phyloP scores from a whole-genome alignment of 37 sponge, comb jelly and placozoan species.

The Crambe crambe region DNA sequence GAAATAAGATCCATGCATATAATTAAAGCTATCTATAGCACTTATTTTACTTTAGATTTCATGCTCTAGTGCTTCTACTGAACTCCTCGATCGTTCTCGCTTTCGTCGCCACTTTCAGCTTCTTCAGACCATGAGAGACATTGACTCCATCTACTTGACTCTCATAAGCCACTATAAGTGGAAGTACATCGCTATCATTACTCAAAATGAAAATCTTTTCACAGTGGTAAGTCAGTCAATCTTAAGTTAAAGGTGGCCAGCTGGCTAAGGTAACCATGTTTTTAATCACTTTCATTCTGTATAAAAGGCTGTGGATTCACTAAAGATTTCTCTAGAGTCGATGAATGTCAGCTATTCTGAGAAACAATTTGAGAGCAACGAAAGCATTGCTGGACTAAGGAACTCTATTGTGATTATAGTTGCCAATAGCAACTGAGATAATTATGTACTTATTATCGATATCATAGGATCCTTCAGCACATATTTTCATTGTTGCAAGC shows the following conservation, averaged over 20 bases:
- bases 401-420: slow-evolving; percentile 14
- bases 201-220: slow-evolving; percentile 30
- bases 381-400: not conserved
- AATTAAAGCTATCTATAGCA: not conserved
- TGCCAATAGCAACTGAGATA: not conserved
- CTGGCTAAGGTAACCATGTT: not conserved
- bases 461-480: not conserved
- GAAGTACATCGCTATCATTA: slow-evolving; percentile 10
- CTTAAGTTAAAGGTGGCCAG: too few species aligned
- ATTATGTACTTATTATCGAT: too few species aligned
- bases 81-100: not conserved
- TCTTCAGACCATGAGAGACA: slow-evolving; percentile 4
- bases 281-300: not conserved
- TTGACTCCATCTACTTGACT: not conserved
- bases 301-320: not conserved
- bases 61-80: slow-evolving; percentile 18
- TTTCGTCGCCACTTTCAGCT: slow-evolving; percentile 20
- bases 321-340: not conserved
- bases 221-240: not conserved
- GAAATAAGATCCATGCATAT: not conserved
- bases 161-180: not conserved
- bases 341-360: not conserved
- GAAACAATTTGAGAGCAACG: not conserved
- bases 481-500: not conserved
- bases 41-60: not conserved